Conservation (phyloP, 2,113 vertebrate genomes). For the Mustela nigripes region DNA sequence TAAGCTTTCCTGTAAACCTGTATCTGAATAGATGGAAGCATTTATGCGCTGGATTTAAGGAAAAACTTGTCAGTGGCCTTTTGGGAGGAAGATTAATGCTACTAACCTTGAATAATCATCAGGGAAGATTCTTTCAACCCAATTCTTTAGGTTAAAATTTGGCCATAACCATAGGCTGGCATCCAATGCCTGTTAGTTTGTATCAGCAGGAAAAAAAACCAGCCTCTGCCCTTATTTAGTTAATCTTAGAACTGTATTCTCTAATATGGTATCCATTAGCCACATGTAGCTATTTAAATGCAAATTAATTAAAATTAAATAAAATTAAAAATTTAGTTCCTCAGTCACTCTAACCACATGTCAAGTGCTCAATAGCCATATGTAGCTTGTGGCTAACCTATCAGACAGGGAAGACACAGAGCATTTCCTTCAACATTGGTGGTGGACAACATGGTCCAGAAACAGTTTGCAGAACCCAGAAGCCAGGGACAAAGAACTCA, state of each 20-base stretch:
- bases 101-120: slow-evolving; percentile 37
- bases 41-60: not conserved
- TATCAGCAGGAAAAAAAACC: not conserved
- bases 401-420: not conserved
- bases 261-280: not conserved
- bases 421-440: not conserved
- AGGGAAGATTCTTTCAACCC: not conserved
- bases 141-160: slow-evolving; percentile 62
- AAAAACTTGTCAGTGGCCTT: slow-evolving; percentile 31
- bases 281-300: slow-evolving; percentile 18
- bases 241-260: not conserved
- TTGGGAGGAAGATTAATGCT: not conserved
- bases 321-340: not conserved
- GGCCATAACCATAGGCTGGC: not conserved
- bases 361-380: not conserved
- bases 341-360: not conserved
- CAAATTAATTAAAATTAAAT: slow-evolving; percentile 48
- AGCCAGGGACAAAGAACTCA: not conserved
- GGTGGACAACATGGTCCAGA: not conserved
- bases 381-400: not conserved
- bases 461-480: slow-evolving; percentile 25
- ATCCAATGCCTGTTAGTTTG: not conserved
- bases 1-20: not conserved
- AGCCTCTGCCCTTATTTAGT: not conserved
- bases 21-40: slow-evolving; percentile 17